These are phyloP conservation scores for Ptilorrhoa leucosticta DNA, from an alignment of 2,113 vertebrate species.

Conservation along the genomic window DNA sequence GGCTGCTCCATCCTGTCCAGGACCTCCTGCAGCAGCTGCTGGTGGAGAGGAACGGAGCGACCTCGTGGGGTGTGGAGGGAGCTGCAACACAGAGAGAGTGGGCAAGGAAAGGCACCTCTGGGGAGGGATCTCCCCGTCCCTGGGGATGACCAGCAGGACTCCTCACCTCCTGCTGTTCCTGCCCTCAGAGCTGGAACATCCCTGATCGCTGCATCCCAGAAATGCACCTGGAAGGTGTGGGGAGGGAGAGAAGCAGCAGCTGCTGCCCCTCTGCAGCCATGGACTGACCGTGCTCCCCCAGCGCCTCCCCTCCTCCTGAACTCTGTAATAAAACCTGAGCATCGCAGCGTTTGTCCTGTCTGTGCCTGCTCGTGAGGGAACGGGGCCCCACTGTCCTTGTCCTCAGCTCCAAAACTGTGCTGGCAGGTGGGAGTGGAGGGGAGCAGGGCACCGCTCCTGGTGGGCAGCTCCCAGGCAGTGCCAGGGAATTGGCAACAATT, in stretches of 20 bases:
- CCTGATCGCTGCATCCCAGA: background rate
- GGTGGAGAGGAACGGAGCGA: background rate
- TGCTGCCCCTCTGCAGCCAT: background rate
- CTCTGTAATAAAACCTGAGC: background rate
- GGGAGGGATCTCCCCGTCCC: background rate
- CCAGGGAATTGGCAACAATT: background rate
- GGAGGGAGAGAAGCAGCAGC: background rate
- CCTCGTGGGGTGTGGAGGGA: background rate
- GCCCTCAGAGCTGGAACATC: fast-evolving
- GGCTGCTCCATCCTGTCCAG: background rate
- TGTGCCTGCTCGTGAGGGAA: fast-evolving
- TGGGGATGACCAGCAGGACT: background rate
- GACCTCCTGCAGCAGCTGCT: background rate
- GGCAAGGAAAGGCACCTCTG: background rate
- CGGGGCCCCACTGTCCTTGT: fast-evolving
- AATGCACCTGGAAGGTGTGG: background rate
- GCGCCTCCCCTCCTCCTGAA: background rate
- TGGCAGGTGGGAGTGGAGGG: background rate
- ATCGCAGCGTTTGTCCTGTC: background rate
- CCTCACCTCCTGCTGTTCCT: too few species aligned
- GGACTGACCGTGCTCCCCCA: too few species aligned
- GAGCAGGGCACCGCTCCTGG: background rate
- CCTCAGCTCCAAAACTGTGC: fast-evolving
- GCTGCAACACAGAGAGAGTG: background rate
- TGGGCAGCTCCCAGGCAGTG: background rate